phyloP scores from a whole-genome alignment of 2,888 invertebrate genomes.

The Iphiclides podalirius region DNA sequence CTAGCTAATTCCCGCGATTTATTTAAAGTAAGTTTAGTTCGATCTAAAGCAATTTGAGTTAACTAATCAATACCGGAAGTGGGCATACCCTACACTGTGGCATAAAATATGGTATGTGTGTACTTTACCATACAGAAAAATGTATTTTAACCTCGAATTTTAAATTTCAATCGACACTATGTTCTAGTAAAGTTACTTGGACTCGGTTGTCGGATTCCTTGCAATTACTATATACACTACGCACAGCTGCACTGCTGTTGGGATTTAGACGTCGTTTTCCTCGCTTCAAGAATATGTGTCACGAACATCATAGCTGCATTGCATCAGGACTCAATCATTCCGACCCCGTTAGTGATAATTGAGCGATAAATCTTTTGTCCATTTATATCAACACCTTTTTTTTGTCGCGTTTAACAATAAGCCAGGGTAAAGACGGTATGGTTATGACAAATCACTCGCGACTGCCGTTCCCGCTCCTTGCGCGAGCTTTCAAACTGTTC shows the following conservation, averaged over 20 bases:
- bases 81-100: too few relatives aligned
- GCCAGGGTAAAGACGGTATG: slow-evolving; percentile 16
- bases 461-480: slow-evolving; percentile 17
- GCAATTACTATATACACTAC: too few relatives aligned
- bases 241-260: not conserved
- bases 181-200: too few relatives aligned
- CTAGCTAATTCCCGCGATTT: too few relatives aligned
- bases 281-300: slow-evolving; percentile 17
- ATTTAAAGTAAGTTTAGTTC: too few relatives aligned
- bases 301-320: slow-evolving; percentile 16
- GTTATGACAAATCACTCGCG: slow-evolving; percentile 21
- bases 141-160: too few relatives aligned
- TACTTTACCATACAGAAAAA: too few relatives aligned
- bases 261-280: not conserved
- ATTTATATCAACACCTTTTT: slow-evolving; percentile 17
- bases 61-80: too few relatives aligned
- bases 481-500: slow-evolving; percentile 13
- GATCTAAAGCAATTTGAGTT: too few relatives aligned
- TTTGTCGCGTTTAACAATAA: slow-evolving; percentile 9
- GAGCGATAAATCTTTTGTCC: slow-evolving; percentile 19
- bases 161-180: too few relatives aligned
- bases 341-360: slow-evolving; percentile 13
- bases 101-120: too few relatives aligned
- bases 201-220: too few relatives aligned
- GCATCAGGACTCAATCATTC: slow-evolving; percentile 22